phyloP scores from a whole-genome alignment of 2,113 vertebrate species.

The Nicator chloris region DNA sequence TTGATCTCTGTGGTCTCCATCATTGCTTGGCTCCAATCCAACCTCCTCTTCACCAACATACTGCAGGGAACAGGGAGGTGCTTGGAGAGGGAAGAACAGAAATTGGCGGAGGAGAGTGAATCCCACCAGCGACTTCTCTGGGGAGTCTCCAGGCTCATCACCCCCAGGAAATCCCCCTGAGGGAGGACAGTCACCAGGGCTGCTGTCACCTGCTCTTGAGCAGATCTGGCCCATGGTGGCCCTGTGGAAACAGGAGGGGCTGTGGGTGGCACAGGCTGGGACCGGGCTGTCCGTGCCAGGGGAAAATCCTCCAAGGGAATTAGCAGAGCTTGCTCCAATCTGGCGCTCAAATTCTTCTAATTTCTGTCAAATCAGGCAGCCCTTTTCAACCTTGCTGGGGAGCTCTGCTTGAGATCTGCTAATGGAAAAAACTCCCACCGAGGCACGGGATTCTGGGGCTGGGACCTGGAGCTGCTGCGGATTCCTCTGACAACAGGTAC shows the following conservation, averaged over 20 bases:
- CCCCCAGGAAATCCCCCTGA: not conserved
- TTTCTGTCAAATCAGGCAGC: not conserved
- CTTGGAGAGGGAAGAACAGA: not conserved
- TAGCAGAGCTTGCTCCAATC: not conserved
- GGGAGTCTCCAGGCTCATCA: not conserved
- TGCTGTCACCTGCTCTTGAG: not conserved
- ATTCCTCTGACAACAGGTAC: constrained; percentile 2
- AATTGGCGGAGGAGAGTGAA: not conserved
- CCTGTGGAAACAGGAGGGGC: not conserved
- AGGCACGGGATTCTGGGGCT: not conserved
- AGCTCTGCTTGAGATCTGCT: not conserved
- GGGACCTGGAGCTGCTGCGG: not conserved
- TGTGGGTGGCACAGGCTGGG: not conserved
- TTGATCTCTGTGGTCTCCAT: not conserved
- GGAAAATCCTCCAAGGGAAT: not conserved
- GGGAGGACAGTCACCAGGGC: not conserved
- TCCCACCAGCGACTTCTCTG: not conserved
- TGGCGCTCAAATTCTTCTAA: not conserved
- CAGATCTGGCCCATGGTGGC: not conserved
- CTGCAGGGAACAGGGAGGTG: not conserved
- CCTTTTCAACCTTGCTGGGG: not conserved
- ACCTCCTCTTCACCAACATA: not conserved
- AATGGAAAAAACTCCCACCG: not conserved
- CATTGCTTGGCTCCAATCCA: not conserved
- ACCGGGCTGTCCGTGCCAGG: rapidly evolving